These are phyloP conservation scores for Todiramphus chloris DNA, from an alignment of 2,113 vertebrate genomes.

Conservation along the genomic window DNA sequence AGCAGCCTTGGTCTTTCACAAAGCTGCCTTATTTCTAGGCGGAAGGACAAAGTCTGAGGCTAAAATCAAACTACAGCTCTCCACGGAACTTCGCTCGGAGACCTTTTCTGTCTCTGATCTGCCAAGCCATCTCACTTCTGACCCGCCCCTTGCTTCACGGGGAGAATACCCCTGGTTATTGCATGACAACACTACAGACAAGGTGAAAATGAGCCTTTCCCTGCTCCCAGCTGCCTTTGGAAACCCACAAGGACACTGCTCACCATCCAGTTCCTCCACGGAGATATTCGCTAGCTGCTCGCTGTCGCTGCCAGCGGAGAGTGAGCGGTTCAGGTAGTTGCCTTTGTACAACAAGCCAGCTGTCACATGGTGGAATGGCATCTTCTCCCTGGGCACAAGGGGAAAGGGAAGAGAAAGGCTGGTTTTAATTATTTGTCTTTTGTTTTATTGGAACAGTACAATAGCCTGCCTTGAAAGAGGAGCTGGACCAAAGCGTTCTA, in stretches of 20 bases:
- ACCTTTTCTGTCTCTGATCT: neutral
- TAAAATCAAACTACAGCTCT: neutral
- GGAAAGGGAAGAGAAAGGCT: neutral
- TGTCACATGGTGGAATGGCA: constrained; percentile 99
- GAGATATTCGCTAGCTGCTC: constrained; percentile 95
- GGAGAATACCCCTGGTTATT: fast-evolving
- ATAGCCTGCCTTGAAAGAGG: neutral
- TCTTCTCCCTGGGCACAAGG: constrained; percentile 86
- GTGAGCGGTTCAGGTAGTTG: constrained; percentile 94
- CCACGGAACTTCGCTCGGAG: neutral
- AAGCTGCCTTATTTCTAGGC: neutral
- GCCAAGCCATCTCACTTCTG: neutral
- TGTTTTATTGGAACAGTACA: neutral
- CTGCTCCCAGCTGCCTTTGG: neutral
- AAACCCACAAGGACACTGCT: constrained; percentile 36
- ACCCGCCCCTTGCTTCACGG: neutral
- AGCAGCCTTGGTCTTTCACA: neutral
- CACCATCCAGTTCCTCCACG: constrained; percentile 94
- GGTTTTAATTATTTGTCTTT: neutral
- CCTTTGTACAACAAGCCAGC: constrained; percentile 98
- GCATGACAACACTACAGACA: fast-evolving
- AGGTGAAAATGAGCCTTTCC: neutral
- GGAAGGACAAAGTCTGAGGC: neutral
- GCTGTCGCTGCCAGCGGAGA: constrained; percentile 92
- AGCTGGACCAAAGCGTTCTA: neutral